phyloP scores from a whole-genome alignment of 2,113 vertebrate genomes.

The Petrocephalus zakoni region DNA sequence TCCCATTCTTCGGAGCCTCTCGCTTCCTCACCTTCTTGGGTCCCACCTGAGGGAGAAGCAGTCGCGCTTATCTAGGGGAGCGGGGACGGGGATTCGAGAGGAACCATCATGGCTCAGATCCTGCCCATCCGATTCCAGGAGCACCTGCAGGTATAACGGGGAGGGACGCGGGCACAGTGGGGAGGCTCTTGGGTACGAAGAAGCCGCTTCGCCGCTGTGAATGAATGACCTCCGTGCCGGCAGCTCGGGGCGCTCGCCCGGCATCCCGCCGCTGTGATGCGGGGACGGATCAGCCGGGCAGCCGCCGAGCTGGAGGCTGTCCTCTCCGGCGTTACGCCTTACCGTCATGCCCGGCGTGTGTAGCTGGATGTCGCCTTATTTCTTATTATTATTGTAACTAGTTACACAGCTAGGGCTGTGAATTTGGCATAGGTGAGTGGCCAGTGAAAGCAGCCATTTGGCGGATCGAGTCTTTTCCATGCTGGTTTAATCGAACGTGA shows the following conservation, averaged over 20 bases:
- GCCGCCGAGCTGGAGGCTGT: neutral
- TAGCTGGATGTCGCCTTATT: neutral
- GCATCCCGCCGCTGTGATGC: neutral
- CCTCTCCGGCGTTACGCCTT: neutral
- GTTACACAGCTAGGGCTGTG: neutral
- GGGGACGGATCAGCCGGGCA: neutral
- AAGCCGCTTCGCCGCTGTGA: neutral
- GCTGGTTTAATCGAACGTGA: neutral
- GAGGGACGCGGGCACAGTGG: neutral
- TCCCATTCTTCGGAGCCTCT: constrained; percentile 2
- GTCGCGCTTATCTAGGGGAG: constrained; percentile 57
- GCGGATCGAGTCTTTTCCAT: neutral
- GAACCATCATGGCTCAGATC: constrained; percentile 86
- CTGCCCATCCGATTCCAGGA: constrained; percentile 97
- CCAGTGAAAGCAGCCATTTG: neutral
- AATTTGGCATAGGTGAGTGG: neutral
- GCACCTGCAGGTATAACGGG: constrained; percentile 71
- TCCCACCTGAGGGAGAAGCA: constrained; percentile 60
- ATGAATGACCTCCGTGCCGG: constrained; percentile 20
- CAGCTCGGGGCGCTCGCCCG: neutral
- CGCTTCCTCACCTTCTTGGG: constrained; percentile 35
- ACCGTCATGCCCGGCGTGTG: neutral
- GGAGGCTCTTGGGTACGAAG: neutral
- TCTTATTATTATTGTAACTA: neutral
- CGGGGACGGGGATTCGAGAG: constrained; percentile 52